phyloP scores from a whole-genome alignment of 2,113 vertebrate genomes.

The Crotalus helleri region DNA sequence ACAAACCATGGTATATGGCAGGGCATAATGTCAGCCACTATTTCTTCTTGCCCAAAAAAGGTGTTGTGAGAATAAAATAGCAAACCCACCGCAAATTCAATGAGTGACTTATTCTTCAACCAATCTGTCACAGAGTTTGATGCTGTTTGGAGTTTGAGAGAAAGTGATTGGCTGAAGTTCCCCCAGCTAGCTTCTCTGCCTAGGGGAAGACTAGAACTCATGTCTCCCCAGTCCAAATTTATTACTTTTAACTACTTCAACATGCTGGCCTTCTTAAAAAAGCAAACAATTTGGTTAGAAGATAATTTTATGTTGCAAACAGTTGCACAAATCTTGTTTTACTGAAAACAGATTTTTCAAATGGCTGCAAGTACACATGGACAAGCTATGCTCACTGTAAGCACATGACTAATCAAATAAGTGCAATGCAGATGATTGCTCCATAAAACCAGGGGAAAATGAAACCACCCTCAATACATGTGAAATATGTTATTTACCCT shows the following conservation, averaged over 20 bases:
- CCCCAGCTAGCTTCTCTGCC: neutral
- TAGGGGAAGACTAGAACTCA: neutral
- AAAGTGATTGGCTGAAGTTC: neutral
- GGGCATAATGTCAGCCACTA: neutral
- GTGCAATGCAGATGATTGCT: conserved; percentile 4
- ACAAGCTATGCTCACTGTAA: neutral
- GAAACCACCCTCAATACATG: conserved; percentile 21
- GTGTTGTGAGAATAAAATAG: neutral
- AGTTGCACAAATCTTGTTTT: neutral
- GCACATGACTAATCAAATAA: conserved; percentile 2
- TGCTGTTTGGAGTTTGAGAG: neutral
- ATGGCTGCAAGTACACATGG: neutral
- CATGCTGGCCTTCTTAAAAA: neutral
- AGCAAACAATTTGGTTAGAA: neutral
- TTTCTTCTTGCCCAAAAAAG: neutral
- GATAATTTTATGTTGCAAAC: neutral
- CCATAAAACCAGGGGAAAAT: conserved; percentile 21
- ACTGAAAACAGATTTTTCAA: neutral
- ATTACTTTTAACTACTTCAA: neutral
- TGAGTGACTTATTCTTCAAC: neutral
- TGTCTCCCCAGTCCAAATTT: neutral
- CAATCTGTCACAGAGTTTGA: neutral
- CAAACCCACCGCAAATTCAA: neutral
- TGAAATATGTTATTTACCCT: conserved; percentile 20
- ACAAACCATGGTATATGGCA: neutral